Conservation (phyloP, 2,113 vertebrate species). For the Periophthalmodon schlosseri region DNA sequence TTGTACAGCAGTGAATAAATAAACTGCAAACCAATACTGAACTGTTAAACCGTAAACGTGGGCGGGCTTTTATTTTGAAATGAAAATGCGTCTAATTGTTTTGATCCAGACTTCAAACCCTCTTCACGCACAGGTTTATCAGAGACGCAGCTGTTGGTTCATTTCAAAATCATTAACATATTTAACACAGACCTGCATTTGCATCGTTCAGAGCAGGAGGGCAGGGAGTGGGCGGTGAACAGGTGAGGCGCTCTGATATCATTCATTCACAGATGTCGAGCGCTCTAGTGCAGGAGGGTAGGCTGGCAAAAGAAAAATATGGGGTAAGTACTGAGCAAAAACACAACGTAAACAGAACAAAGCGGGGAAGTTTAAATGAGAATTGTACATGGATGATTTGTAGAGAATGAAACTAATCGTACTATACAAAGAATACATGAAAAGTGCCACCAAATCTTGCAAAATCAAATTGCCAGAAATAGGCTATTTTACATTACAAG, state of each 20-base stretch:
- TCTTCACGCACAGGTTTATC: neutral
- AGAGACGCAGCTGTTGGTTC: neutral
- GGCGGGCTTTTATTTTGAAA: slow-evolving; percentile 1
- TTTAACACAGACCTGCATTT: neutral
- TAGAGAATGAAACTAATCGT: too few species aligned
- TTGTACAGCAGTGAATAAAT: neutral
- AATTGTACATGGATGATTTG: too few species aligned
- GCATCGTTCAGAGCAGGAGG: neutral
- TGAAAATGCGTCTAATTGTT: neutral
- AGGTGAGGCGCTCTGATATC: neutral
- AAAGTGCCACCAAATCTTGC: too few species aligned
- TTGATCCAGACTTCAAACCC: neutral
- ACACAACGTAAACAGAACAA: neutral
- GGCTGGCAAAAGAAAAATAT: neutral
- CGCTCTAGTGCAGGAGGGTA: neutral
- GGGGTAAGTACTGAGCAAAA: neutral
- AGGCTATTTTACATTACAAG: too few species aligned
- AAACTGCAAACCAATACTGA: neutral
- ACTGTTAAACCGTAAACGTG: neutral
- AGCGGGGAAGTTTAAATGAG: neutral
- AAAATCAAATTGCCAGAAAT: too few species aligned
- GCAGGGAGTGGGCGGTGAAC: neutral
- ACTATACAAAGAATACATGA: too few species aligned
- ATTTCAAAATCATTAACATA: neutral
- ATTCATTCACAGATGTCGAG: neutral